Conservation (phyloP, 2,113 vertebrate species). For the Shinisaurus crocodilurus region DNA sequence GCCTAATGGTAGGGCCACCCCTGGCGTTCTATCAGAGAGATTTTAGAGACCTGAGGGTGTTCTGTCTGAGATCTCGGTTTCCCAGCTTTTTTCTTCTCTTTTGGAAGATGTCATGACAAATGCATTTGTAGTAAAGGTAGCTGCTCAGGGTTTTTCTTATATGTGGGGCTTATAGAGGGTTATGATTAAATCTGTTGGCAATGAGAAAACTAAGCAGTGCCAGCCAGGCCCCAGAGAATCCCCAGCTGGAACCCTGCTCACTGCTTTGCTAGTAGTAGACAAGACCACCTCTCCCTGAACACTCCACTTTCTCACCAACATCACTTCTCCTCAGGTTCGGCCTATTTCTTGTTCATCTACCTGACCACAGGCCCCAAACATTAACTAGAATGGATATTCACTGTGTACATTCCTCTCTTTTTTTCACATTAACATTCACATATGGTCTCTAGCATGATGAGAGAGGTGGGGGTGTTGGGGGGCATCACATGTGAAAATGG, state of each 20-base stretch:
- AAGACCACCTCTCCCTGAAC: background rate
- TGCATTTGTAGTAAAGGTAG: background rate
- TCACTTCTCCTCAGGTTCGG: background rate
- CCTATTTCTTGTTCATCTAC: background rate
- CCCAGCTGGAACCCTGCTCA: background rate
- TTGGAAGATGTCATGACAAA: background rate
- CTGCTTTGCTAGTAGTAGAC: background rate
- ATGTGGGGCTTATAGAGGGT: background rate
- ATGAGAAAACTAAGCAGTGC: background rate
- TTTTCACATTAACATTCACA: background rate
- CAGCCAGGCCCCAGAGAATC: background rate
- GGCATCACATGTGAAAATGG: background rate
- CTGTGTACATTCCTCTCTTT: background rate
- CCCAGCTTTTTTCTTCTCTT: background rate
- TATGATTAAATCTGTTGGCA: background rate
- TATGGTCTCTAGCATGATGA: background rate
- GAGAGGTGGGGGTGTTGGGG: background rate
- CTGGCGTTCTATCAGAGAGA: no score
- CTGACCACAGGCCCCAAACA: background rate
- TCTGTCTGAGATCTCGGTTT: background rate
- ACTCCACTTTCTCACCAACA: background rate
- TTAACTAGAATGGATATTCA: background rate
- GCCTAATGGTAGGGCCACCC: no score
- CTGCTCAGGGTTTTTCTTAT: background rate
- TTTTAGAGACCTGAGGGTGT: background rate